Percentiles rank a stretch among this genome's conserved stretches.
Conservation (phyloP, 2,113 vertebrate species). For the Gallinago undulata region DNA sequence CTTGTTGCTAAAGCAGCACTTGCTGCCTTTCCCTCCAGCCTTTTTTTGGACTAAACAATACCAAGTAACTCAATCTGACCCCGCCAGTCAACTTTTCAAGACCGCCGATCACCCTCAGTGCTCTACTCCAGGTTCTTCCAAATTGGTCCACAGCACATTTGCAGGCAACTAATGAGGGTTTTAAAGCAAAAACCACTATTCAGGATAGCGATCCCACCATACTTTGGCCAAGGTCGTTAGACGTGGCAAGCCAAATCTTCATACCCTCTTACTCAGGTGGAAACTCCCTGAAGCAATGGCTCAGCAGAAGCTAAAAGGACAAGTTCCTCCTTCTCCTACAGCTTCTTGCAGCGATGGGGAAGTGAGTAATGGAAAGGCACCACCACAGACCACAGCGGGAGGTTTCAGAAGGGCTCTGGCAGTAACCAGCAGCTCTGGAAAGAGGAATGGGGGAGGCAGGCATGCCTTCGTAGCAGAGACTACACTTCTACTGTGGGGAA, state of each 20-base stretch:
- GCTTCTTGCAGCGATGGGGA: background rate
- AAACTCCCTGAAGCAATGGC: background rate
- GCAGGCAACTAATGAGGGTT: background rate
- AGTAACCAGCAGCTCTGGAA: background rate
- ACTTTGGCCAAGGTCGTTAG: background rate
- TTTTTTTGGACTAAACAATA: background rate
- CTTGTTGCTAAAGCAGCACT: background rate
- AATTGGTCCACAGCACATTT: background rate
- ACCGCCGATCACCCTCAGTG: background rate
- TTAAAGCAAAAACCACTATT: background rate
- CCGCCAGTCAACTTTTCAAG: background rate
- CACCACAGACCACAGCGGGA: background rate
- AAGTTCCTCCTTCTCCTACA: conserved; percentile 8
- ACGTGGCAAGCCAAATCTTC: background rate
- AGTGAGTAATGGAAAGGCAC: background rate
- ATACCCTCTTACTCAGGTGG: background rate
- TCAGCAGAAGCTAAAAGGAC: background rate
- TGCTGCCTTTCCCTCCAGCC: background rate
- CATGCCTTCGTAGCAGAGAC: background rate
- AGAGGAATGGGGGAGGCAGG: background rate
- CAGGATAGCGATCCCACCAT: background rate
- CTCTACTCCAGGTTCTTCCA: background rate
- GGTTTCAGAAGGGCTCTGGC: background rate
- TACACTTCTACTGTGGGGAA: background rate
- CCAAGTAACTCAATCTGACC: background rate